A percentile compares a stretch with the other conserved stretches of the same genome.
These are phyloP conservation scores for Mobula birostris DNA, from an alignment of 2,113 vertebrate genomes.

Conservation along the genomic window DNA sequence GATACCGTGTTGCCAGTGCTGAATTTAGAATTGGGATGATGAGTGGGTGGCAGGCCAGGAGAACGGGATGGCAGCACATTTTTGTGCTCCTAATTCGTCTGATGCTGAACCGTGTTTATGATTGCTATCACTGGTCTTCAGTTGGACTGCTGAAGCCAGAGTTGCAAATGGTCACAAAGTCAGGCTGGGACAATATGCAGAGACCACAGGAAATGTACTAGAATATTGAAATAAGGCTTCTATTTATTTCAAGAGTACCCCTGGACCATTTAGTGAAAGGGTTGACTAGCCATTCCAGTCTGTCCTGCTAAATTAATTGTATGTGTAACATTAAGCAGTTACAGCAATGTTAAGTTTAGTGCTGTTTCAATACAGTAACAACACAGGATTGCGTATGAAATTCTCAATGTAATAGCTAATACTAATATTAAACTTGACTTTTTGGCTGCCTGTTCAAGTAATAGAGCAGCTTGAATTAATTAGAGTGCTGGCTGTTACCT, in stretches of 20 bases:
- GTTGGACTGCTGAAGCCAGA: neutral
- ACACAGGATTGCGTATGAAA: neutral
- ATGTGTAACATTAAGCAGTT: neutral
- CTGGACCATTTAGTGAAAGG: neutral
- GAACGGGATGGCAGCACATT: neutral
- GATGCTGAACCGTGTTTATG: neutral
- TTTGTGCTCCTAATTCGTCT: neutral
- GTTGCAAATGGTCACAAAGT: neutral
- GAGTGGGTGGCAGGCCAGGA: neutral
- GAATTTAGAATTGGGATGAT: neutral
- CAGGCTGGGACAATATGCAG: neutral
- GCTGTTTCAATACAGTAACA: neutral
- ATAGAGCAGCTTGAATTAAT: slow-evolving; percentile 25
- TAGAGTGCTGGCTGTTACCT: neutral
- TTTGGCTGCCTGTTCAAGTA: neutral
- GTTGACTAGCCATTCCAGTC: neutral
- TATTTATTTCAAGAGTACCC: too few species aligned
- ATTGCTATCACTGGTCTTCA: neutral
- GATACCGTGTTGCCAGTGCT: neutral
- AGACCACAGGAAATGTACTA: neutral
- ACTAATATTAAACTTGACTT: too few species aligned
- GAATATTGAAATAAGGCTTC: neutral
- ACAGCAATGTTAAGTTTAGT: slow-evolving; percentile 1
- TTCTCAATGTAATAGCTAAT: neutral
- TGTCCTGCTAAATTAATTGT: neutral